Percentiles rank a stretch among this genome's conserved stretches.
Evolutionary conservation across 2,113 vertebrate genomes (phyloP).

Genomic region (Rhineura floridana): DNA sequence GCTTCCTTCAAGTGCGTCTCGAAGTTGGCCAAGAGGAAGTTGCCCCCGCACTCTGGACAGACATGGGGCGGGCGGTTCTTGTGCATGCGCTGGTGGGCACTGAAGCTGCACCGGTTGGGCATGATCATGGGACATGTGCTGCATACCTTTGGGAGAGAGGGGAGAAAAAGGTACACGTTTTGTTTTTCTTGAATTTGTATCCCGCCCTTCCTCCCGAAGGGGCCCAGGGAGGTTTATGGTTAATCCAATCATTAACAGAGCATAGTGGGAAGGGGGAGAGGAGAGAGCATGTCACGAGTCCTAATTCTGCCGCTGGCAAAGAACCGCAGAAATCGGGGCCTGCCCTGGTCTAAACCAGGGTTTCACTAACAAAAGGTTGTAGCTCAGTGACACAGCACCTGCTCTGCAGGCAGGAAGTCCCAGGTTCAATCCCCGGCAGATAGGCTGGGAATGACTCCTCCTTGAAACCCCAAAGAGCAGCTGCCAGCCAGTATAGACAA

Average conservation of each 20-base stretch:
- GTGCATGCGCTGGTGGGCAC: constrained; percentile 92
- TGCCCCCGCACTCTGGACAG: constrained; percentile 91
- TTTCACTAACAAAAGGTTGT: background rate
- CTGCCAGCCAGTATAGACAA: too few species aligned
- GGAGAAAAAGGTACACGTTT: background rate
- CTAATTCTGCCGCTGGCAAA: background rate
- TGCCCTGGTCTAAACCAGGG: background rate
- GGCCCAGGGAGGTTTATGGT: too few species aligned
- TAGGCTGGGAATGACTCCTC: too few species aligned
- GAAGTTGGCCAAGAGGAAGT: constrained; percentile 80
- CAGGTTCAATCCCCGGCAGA: too few species aligned
- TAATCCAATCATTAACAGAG: too few species aligned
- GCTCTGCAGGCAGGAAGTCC: too few species aligned
- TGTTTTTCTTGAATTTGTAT: too few species aligned
- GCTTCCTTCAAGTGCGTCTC: constrained; percentile 84
- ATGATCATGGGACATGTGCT: constrained; percentile 91
- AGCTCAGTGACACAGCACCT: too few species aligned
- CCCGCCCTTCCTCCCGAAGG: too few species aligned
- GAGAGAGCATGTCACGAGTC: too few species aligned
- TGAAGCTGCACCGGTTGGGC: constrained; percentile 88
- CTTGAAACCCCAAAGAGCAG: too few species aligned
- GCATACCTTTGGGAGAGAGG: constrained; percentile 78
- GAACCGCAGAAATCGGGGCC: background rate
- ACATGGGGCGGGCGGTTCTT: constrained; percentile 84
- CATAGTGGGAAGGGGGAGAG: background rate